Percentiles rank a stretch among this genome's conserved stretches.
Conservation (phyloP, 2,888 invertebrate genomes). For the Cephus nigrinus region DNA sequence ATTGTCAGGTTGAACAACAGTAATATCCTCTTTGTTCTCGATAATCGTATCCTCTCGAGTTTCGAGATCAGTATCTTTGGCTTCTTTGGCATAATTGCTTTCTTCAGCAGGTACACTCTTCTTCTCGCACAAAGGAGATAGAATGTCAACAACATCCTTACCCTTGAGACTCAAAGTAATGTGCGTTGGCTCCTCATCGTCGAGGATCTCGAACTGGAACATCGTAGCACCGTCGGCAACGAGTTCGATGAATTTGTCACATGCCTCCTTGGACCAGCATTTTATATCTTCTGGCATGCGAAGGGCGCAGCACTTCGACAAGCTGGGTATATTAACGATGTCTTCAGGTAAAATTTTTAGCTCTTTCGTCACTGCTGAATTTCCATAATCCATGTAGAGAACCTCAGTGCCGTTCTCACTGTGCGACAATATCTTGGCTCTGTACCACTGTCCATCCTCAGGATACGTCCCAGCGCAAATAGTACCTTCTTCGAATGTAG, state of each 20-base stretch:
- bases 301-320: constrained; percentile 74
- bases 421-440: constrained; percentile 72
- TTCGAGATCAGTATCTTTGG: not conserved
- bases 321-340: constrained; percentile 70
- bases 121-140: constrained; percentile 68
- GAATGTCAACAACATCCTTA: constrained; percentile 73
- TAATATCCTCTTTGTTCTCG: not conserved
- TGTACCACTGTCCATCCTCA: constrained; percentile 76
- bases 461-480: constrained; percentile 76
- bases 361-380: constrained; percentile 71
- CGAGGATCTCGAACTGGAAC: constrained; percentile 76
- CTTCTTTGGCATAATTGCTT: not conserved
- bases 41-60: not conserved
- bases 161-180: constrained; percentile 74
- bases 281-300: constrained; percentile 71
- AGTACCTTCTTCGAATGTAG: constrained; percentile 67
- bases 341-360: constrained; percentile 73
- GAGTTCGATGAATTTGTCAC: constrained; percentile 75
- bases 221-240: constrained; percentile 77
- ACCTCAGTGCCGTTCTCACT: constrained; percentile 73
- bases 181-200: constrained; percentile 75
- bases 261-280: constrained; percentile 76
- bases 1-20: not conserved
- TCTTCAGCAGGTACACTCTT: not conserved
- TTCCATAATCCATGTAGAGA: constrained; percentile 78